A percentile compares a stretch with the other conserved stretches of the same genome.
Conservation (phyloP, 2,797 vertebrate species). For the Anolis apletophallus region DNA sequence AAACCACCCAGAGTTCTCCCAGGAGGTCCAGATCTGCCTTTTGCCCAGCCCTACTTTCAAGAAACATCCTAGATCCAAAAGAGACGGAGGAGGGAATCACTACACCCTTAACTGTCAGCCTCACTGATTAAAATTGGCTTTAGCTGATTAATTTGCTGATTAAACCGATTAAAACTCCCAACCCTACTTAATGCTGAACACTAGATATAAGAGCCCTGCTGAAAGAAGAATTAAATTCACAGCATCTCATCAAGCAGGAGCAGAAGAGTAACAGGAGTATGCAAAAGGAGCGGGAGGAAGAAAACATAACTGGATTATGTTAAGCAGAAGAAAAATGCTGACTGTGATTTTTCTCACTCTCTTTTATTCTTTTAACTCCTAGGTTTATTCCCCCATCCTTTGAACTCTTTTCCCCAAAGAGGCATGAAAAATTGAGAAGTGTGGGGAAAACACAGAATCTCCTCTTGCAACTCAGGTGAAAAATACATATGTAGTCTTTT, state of each 20-base stretch:
- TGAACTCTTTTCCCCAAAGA: constrained; percentile 52
- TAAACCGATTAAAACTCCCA: constrained; percentile 41
- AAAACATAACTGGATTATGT: constrained; percentile 48
- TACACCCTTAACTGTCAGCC: background rate
- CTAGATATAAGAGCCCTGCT: constrained; percentile 44
- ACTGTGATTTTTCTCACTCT: constrained; percentile 30
- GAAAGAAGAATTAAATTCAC: constrained; percentile 58
- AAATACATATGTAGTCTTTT: constrained; percentile 29
- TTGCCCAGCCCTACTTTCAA: background rate
- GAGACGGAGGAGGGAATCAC: background rate
- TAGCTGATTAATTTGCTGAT: constrained; percentile 43
- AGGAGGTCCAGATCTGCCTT: background rate
- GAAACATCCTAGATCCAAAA: constrained; percentile 12
- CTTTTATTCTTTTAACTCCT: constrained; percentile 63
- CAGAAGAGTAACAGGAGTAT: constrained; percentile 35
- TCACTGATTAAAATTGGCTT: constrained; percentile 40
- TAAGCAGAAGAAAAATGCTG: constrained; percentile 47
- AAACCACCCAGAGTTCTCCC: background rate
- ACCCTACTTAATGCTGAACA: constrained; percentile 22
- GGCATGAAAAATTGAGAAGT: constrained; percentile 62
- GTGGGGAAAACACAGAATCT: background rate
- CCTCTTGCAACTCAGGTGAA: constrained; percentile 41
- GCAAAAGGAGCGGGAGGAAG: constrained; percentile 12
- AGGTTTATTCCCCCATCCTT: constrained; percentile 47
- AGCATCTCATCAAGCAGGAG: constrained; percentile 45